Percentiles rank a stretch among this genome's conserved stretches.
Evolutionary conservation across 2,113 vertebrate species (phyloP).

Genomic region (Odobenus rosmarus): DNA sequence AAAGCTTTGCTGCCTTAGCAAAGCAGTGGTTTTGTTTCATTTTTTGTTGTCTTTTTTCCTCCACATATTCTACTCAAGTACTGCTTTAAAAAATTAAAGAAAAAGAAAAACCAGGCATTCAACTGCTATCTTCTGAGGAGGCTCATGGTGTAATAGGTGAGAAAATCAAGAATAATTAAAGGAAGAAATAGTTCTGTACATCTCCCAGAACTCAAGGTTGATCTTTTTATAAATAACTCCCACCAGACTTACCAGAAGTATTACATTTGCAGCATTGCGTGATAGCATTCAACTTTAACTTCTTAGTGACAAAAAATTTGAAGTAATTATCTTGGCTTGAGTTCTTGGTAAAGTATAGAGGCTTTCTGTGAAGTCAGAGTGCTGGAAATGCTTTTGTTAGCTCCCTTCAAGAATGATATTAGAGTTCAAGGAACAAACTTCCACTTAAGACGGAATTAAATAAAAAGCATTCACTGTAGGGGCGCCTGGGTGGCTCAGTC

Average conservation of each 20-base stretch:
- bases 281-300: background rate
- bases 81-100: slow-evolving; percentile 25
- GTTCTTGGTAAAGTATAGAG: slow-evolving; percentile 61
- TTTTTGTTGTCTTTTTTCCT: background rate
- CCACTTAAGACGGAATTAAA: slow-evolving; percentile 63
- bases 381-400: background rate
- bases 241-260: slow-evolving; percentile 31
- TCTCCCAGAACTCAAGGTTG: slow-evolving; percentile 24
- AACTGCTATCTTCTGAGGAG: slow-evolving; percentile 53
- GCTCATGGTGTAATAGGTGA: slow-evolving; percentile 25
- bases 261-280: slow-evolving; percentile 7
- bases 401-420: background rate
- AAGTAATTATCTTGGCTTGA: slow-evolving; percentile 75
- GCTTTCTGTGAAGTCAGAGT: slow-evolving; percentile 18
- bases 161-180: slow-evolving; percentile 62
- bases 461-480: slow-evolving; percentile 59
- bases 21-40: background rate
- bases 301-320: slow-evolving; percentile 46
- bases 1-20: slow-evolving; percentile 52
- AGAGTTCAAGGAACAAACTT: slow-evolving; percentile 56
- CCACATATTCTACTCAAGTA: slow-evolving; percentile 34
- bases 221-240: slow-evolving; percentile 66
- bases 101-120: slow-evolving; percentile 50
- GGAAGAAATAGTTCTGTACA: slow-evolving; percentile 19
- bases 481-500: no score